Percentiles rank a stretch among this genome's conserved stretches.
phyloP scores from a whole-genome alignment of 2,113 vertebrate genomes.

The Deroptyus accipitrinus region DNA sequence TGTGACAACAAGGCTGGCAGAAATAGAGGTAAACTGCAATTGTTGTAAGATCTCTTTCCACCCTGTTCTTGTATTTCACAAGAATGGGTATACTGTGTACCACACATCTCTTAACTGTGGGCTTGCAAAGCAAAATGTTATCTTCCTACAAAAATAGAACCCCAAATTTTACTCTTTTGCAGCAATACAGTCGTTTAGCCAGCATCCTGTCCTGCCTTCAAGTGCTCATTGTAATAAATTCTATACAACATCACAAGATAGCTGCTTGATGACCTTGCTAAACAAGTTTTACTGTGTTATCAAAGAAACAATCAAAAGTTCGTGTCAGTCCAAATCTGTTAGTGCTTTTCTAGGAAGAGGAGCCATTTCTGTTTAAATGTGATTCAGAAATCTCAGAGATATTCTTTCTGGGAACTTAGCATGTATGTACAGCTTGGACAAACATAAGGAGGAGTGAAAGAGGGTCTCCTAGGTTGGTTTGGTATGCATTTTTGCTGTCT shows the following conservation, averaged over 20 bases:
- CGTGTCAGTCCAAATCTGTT: not conserved
- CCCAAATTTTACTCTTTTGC: not conserved
- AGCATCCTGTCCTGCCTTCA: not conserved
- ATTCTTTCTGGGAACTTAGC: not conserved
- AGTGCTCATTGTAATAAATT: not conserved
- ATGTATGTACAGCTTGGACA: not conserved
- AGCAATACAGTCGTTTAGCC: not conserved
- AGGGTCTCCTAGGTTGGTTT: not conserved
- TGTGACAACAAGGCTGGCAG: not conserved
- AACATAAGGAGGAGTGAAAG: not conserved
- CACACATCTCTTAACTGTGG: not conserved
- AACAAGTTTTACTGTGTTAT: slow-evolving; percentile 23
- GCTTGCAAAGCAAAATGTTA: not conserved
- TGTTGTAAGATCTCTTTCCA: not conserved
- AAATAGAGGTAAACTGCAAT: not conserved
- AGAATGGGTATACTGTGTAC: not conserved
- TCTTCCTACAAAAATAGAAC: not conserved
- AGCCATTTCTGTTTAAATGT: slow-evolving; percentile 6
- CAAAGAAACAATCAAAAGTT: slow-evolving; percentile 1
- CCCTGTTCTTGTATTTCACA: not conserved
- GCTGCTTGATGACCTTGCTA: slow-evolving; percentile 16
- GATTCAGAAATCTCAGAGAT: not conserved
- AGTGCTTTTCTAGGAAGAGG: not conserved
- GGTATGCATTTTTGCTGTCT: not conserved
- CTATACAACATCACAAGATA: not conserved